Percentiles rank a stretch among this genome's conserved stretches.
phyloP scores from a whole-genome alignment of 2,888 invertebrate species.

The Ophioninae sp. region DNA sequence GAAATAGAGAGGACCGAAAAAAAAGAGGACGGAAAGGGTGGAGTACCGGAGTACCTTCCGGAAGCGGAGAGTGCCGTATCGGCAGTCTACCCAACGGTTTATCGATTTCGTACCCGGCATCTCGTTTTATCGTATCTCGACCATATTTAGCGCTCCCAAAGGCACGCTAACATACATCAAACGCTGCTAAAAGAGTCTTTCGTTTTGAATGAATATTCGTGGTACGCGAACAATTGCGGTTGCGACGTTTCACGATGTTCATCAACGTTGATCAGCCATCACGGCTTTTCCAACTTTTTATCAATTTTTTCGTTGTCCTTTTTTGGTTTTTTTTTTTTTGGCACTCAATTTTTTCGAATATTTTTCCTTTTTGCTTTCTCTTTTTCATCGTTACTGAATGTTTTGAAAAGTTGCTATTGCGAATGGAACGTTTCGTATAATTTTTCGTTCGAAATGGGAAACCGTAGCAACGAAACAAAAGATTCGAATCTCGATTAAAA shows the following conservation, averaged over 20 bases:
- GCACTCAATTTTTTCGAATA: no score
- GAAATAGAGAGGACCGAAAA: conserved; percentile 10
- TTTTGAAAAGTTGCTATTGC: no score
- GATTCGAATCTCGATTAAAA: no score
- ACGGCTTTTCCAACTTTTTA: background rate
- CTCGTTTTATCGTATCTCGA: conserved; percentile 52
- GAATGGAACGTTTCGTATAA: no score
- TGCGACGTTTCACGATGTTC: background rate
- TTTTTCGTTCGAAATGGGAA: no score
- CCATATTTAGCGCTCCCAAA: conserved; percentile 33
- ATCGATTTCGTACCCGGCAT: conserved; percentile 66
- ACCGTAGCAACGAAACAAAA: no score
- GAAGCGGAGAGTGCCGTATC: conserved; percentile 62
- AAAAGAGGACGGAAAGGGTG: conserved; percentile 22
- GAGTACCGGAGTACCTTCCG: conserved; percentile 39
- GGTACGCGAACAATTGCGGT: background rate
- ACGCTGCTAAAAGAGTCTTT: background rate
- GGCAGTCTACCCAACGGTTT: conserved; percentile 66
- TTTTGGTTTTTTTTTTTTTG: background rate
- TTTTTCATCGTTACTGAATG: background rate
- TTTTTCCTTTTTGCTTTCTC: background rate
- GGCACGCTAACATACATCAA: conserved; percentile 14
- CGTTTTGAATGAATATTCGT: background rate
- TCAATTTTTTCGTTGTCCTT: background rate
- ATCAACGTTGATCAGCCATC: background rate